phyloP scores from a whole-genome alignment of 2,888 invertebrate genomes.

The Cactoblastis cactorum region DNA sequence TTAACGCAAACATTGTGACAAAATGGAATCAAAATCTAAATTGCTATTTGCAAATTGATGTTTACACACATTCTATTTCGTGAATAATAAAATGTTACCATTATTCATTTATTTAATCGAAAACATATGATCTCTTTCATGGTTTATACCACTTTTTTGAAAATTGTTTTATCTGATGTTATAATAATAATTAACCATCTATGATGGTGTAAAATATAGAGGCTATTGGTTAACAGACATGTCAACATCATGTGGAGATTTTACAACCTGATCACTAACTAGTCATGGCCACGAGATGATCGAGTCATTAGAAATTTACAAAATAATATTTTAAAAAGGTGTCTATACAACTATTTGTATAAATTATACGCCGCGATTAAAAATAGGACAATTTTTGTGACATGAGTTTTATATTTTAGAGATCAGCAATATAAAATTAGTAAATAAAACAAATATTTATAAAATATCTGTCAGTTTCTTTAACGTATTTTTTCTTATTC shows the following conservation, averaged over 20 bases:
- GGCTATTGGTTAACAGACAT: not conserved
- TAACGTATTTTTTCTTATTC: too few species aligned
- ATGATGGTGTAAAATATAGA: not conserved
- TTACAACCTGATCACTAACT: conserved; percentile 13
- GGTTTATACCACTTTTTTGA: too few species aligned
- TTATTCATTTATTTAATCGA: too few species aligned
- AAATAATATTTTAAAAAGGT: conserved; percentile 25
- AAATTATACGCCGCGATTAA: not conserved
- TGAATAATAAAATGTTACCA: too few species aligned
- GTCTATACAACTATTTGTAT: not conserved
- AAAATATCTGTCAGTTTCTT: too few species aligned
- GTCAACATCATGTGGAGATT: not conserved
- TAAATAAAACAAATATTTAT: not conserved
- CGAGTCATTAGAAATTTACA: conserved; percentile 34
- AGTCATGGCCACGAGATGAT: conserved; percentile 27
- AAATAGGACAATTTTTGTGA: not conserved
- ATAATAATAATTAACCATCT: not conserved
- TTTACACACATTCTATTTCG: too few species aligned
- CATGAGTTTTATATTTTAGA: not conserved
- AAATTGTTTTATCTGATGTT: too few species aligned
- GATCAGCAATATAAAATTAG: not conserved
- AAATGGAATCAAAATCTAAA: too few species aligned
- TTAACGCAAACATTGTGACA: too few species aligned
- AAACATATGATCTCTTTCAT: too few species aligned
- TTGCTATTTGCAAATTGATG: too few species aligned